A percentile compares a stretch with the other conserved stretches of the same genome.
phyloP scores from a whole-genome alignment of 2,113 vertebrate species.

The Nansenia antarctica region DNA sequence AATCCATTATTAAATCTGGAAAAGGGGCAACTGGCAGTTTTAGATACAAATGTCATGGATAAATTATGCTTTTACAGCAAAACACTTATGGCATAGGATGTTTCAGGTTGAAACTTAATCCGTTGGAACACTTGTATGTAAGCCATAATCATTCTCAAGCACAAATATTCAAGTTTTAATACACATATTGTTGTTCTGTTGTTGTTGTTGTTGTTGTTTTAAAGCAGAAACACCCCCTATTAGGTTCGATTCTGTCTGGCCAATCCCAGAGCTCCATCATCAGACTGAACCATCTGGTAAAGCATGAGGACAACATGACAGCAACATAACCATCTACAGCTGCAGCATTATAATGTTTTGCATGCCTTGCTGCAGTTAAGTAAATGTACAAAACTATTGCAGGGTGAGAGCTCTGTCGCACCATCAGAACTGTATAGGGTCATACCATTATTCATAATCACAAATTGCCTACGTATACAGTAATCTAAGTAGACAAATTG shows the following conservation, averaged over 20 bases:
- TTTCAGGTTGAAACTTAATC: not conserved
- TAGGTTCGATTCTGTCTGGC: slow-evolving; percentile 11
- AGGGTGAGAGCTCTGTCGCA: not conserved
- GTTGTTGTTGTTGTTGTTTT: slow-evolving; percentile 3
- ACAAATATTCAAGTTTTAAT: slow-evolving; percentile 43
- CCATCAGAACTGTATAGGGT: not conserved
- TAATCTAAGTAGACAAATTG: not conserved
- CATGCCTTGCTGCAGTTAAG: not conserved
- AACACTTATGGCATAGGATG: not conserved
- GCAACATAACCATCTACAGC: too few relatives aligned
- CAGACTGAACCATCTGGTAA: not conserved
- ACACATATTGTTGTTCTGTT: not conserved
- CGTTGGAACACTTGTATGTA: not conserved
- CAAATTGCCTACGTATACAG: too few relatives aligned
- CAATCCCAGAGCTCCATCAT: slow-evolving; percentile 7
- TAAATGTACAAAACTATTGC: not conserved
- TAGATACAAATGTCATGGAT: slow-evolving; percentile 5
- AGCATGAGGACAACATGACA: not conserved
- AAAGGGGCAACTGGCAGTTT: slow-evolving; percentile 34
- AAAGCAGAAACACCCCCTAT: slow-evolving; percentile 27
- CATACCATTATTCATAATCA: not conserved
- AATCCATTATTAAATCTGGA: slow-evolving; percentile 17
- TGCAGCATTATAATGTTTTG: too few relatives aligned
- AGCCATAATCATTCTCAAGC: slow-evolving; percentile 12
- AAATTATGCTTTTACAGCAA: slow-evolving; percentile 13